Conservation (phyloP, 2,113 vertebrate genomes). For the Ochotona curzoniae region DNA sequence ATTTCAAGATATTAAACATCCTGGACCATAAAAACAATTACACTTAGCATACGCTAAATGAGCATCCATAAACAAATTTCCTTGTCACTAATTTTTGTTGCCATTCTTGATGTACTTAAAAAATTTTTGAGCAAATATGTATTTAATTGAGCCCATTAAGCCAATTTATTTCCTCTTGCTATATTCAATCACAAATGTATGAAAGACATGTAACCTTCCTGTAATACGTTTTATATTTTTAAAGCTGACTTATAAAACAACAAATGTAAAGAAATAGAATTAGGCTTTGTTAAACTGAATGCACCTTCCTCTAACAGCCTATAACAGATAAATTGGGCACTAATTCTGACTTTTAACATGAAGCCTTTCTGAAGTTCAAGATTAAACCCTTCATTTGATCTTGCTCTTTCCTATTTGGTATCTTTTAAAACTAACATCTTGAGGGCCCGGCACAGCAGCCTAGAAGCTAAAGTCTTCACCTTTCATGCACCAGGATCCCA, state of each 20-base stretch:
- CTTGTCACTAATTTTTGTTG: constrained; percentile 2
- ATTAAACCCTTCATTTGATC: background rate
- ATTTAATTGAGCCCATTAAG: constrained; percentile 39
- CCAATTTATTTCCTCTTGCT: background rate
- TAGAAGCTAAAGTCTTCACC: too few species aligned
- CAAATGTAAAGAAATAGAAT: background rate
- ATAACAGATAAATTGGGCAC: background rate
- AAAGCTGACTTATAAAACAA: constrained; percentile 36
- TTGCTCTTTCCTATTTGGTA: background rate
- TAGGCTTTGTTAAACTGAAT: background rate
- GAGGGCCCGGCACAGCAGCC: too few species aligned
- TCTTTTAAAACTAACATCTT: background rate
- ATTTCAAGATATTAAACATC: background rate
- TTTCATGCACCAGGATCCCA: too few species aligned
- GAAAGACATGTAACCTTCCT: background rate
- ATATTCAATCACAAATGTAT: background rate
- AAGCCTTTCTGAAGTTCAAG: background rate
- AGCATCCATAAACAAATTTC: background rate
- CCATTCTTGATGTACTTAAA: background rate
- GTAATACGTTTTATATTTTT: constrained; percentile 7
- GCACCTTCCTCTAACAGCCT: background rate
- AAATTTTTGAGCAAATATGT: background rate
- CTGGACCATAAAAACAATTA: background rate
- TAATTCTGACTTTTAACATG: background rate
- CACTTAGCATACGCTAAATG: background rate